Conservation (phyloP, 1,140 invertebrate species). For the Pachyrhynchus sulphureomaculatus region DNA sequence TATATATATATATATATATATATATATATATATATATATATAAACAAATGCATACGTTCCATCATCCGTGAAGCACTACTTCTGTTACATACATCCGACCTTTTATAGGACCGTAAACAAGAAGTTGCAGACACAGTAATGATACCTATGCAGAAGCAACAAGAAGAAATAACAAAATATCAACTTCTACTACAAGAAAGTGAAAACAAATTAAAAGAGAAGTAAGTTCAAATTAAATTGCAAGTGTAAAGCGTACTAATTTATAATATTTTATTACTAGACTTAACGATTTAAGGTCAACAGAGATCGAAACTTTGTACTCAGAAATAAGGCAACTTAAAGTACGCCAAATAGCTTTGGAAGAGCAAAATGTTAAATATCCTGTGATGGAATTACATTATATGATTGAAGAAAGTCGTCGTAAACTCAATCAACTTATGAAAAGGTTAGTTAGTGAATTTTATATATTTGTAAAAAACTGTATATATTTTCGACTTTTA, state of each 20-base stretch:
- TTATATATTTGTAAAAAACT: too few relatives aligned
- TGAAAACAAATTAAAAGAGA: conserved; percentile 32
- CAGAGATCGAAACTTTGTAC: conserved; percentile 27
- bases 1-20: too few relatives aligned
- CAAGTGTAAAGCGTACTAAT: too few relatives aligned
- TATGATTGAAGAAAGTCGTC: conserved; percentile 35
- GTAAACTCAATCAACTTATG: conserved; percentile 39
- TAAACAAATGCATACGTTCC: too few relatives aligned
- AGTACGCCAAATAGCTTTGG: conserved; percentile 36
- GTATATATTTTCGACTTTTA: too few relatives aligned
- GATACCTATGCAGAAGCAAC: conserved; percentile 29
- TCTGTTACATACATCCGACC: too few relatives aligned
- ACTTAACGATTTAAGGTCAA: conserved; percentile 27
- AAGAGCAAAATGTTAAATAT: conserved; percentile 39
- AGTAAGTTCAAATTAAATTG: conserved; percentile 36
- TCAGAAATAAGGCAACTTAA: conserved; percentile 38
- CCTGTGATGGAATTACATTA: conserved; percentile 33
- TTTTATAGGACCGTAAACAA: too few relatives aligned
- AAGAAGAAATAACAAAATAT: conserved; percentile 34
- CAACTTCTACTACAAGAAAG: conserved; percentile 30
- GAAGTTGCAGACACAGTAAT: too few relatives aligned
- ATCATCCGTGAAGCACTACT: too few relatives aligned
- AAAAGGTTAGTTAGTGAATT: conserved; percentile 18
- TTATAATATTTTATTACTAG: conserved; percentile 11
- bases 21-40: too few relatives aligned